Base-by-base conservation (phyloP, 2,888 invertebrate species). In the Ashinkailepas kermadecensis region DNA sequence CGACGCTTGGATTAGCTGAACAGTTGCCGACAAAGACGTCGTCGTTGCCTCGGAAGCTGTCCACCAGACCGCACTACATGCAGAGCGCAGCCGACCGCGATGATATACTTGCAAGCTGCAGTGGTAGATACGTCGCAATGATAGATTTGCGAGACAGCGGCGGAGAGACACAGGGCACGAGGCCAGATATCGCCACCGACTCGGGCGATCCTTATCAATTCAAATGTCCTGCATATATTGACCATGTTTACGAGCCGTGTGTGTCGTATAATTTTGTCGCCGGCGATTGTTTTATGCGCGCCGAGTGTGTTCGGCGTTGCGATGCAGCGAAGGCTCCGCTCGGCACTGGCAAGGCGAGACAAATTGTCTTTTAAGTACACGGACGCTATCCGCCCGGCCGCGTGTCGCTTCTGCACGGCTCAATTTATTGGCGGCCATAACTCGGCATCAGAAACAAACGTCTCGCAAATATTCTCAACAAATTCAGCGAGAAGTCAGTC, bases 221-320 rank as follows among this genome's bases (percentile, higher is more conserved):
- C 74, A 74, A 74, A 74, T 74, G 54, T 15, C 54, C 56, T 10
- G 74, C 74, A 74, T 74, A 74, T 54, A 74, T 54, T 54, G 54
- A 10, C 56, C 74, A 54, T 15, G 18, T 74, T 74, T 74, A 74
- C 74, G 74, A 74, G 74, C 54, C 18, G 74, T 21, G 12, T 21
- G 13, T 21, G 74, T 74, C 74, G 56, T 74, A 74, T 74, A 74
- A 74, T 18, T 74, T 74, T 74, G 74, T 74, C 74, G 23, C 56
- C 56, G 56, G 54, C 9, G 74, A 74, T 74, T 74, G 74, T 74
- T 74, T 74, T 74, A 74, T 74, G 74, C 74, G 74, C 54, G 21
- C 18, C 54, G 56, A 8, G 74, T 74, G 74, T 56, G 74, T 74
- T 56, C 21, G 54, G 74, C 21, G 74, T 21, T 54, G 54, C 15